These are phyloP conservation scores for Cygnus olor DNA, from an alignment of 2,797 vertebrate species.

Conservation along the genomic window DNA sequence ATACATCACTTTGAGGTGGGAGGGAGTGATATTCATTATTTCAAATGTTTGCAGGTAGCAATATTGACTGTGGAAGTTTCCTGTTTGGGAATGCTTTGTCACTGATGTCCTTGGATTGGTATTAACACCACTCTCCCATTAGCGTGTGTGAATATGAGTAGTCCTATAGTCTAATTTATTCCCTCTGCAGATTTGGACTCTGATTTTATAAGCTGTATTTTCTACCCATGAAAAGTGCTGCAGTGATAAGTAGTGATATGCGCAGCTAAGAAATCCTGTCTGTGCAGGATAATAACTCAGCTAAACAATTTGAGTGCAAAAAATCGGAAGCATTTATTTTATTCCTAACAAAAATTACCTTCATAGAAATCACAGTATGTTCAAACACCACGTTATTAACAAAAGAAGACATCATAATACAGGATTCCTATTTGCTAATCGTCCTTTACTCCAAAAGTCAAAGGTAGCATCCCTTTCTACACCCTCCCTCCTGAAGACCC, in stretches of 20 bases:
- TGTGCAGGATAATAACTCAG: neutral
- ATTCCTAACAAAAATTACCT: neutral
- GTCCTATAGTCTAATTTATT: neutral
- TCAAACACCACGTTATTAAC: fast-evolving
- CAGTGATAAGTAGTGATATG: neutral
- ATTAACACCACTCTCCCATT: neutral
- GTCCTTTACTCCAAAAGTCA: neutral
- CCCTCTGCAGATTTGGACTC: neutral
- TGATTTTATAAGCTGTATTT: neutral
- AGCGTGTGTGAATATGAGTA: neutral
- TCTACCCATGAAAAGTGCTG: neutral
- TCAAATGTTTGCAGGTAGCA: neutral
- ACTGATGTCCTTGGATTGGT: neutral
- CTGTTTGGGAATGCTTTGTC: slow-evolving; percentile 3
- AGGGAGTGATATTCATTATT: neutral
- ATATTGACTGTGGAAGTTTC: neutral
- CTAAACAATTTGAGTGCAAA: neutral
- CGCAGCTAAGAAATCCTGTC: neutral
- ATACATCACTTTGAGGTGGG: neutral
- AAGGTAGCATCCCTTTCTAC: neutral
- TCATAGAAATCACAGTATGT: neutral
- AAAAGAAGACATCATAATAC: neutral
- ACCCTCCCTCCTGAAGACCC: neutral
- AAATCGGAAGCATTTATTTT: neutral
- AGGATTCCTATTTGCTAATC: neutral